Percentiles rank a stretch among this genome's conserved stretches.
phyloP scores from a whole-genome alignment of 2,113 vertebrate genomes.

The Colius striatus region DNA sequence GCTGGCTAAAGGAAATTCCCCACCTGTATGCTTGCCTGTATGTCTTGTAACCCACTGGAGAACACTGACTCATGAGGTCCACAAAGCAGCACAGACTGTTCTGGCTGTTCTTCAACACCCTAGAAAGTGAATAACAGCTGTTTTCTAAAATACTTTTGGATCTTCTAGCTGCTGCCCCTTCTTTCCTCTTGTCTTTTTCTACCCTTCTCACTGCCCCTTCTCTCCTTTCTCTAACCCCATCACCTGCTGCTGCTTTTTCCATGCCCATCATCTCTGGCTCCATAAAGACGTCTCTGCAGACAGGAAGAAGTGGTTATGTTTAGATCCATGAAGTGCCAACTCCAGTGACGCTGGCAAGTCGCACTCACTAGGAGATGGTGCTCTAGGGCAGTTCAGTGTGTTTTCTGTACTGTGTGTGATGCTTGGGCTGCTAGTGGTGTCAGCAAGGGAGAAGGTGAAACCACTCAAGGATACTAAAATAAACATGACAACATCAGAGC shows the following conservation, averaged over 20 bases:
- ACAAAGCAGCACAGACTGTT: neutral
- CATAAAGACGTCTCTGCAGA: neutral
- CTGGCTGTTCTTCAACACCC: neutral
- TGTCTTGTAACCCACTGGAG: neutral
- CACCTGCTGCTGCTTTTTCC: neutral
- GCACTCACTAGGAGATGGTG: neutral
- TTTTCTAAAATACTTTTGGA: neutral
- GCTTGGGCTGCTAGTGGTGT: neutral
- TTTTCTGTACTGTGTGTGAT: neutral
- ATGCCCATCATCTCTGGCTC: neutral
- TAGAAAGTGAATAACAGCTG: neutral
- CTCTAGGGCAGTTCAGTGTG: neutral
- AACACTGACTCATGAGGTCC: conserved; percentile 23
- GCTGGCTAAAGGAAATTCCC: conserved; percentile 27
- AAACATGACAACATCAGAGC: neutral
- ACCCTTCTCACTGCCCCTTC: neutral
- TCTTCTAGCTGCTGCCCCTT: neutral
- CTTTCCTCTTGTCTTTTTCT: neutral
- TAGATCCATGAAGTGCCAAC: neutral
- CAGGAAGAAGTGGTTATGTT: neutral
- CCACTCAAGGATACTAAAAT: neutral
- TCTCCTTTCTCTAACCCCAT: neutral
- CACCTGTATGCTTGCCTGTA: neutral
- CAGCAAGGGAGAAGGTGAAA: neutral
- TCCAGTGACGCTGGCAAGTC: neutral